These are phyloP conservation scores for Poecilia gillii DNA, from an alignment of 2,797 vertebrate genomes.

Conservation along the genomic window DNA sequence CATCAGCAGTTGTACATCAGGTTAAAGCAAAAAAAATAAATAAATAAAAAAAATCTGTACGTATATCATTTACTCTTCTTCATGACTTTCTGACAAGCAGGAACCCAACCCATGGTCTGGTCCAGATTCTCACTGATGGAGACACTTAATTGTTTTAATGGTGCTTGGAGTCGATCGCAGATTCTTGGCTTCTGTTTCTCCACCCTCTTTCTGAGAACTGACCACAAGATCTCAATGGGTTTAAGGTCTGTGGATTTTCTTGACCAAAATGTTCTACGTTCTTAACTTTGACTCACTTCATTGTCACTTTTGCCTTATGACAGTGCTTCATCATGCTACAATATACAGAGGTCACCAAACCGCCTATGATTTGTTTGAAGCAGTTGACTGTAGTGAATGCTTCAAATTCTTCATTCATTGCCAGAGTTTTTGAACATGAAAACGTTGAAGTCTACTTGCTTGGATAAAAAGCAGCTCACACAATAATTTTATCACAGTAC, in stretches of 20 bases:
- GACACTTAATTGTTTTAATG: background rate
- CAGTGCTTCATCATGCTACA: background rate
- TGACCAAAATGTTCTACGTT: slow-evolving; percentile 1
- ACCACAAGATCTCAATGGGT: background rate
- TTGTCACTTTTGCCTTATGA: background rate
- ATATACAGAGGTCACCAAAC: background rate
- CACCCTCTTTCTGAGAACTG: background rate
- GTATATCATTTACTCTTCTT: background rate
- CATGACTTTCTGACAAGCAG: background rate
- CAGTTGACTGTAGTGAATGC: background rate
- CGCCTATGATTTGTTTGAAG: background rate
- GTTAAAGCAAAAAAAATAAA: background rate
- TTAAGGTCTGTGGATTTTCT: background rate
- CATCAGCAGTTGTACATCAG: background rate
- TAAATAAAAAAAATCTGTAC: background rate
- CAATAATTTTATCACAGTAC: background rate
- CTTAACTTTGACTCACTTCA: background rate
- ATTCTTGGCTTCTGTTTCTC: background rate
- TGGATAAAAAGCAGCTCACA: background rate
- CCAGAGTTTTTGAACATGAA: background rate
- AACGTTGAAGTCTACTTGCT: background rate
- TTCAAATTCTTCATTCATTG: background rate
- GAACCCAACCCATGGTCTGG: background rate
- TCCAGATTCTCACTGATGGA: background rate
- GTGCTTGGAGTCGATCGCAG: background rate